A percentile compares a stretch with the other conserved stretches of the same genome.
phyloP scores from a whole-genome alignment of 2,797 vertebrate genomes.

The Poecile montanus region DNA sequence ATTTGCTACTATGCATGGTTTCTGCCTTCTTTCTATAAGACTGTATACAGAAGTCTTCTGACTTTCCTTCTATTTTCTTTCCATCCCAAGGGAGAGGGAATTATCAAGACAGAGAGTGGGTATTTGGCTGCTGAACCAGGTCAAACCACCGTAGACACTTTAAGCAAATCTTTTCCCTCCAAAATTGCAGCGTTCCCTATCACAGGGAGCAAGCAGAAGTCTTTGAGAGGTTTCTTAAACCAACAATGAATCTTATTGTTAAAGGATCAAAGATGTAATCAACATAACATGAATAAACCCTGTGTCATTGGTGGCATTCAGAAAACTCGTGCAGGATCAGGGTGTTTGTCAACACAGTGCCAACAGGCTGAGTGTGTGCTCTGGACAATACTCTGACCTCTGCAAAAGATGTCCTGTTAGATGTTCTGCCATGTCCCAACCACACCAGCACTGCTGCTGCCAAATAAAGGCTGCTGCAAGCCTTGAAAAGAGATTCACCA shows the following conservation, averaged over 20 bases:
- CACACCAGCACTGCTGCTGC: too few species aligned
- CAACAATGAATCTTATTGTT: neutral
- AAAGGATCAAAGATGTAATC: neutral
- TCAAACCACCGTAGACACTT: neutral
- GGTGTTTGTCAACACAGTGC: neutral
- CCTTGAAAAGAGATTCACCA: neutral
- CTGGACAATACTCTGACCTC: fast-evolving
- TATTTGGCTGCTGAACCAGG: neutral
- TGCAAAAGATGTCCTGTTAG: neutral
- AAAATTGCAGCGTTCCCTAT: neutral
- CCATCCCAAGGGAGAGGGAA: neutral
- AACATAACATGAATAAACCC: neutral
- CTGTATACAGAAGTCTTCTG: neutral
- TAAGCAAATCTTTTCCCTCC: neutral
- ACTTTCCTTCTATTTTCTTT: neutral
- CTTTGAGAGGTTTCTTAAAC: neutral
- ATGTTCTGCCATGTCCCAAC: neutral
- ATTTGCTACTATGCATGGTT: neutral
- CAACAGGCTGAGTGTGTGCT: neutral
- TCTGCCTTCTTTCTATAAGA: neutral
- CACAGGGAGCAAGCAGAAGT: neutral
- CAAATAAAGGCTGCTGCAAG: neutral
- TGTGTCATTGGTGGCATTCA: neutral
- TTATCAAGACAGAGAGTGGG: neutral
- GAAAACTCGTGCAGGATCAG: neutral